Percentiles rank a stretch among this genome's conserved stretches.
These are phyloP conservation scores for Xestia xanthographa DNA, from an alignment of 2,888 invertebrate species.

Conservation along the genomic window DNA sequence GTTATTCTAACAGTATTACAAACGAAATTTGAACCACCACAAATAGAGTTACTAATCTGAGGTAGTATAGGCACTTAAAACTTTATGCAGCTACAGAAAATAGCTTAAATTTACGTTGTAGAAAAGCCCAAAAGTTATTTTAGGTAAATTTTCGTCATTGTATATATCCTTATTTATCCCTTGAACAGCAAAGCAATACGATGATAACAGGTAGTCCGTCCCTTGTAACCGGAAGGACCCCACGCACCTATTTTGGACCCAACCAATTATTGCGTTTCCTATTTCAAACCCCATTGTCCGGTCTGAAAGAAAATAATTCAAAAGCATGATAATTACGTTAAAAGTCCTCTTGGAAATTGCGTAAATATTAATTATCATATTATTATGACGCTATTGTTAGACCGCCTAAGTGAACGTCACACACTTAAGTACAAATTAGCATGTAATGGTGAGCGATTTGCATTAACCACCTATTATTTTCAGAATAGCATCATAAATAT, in stretches of 20 bases:
- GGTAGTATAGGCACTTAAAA: too few relatives aligned
- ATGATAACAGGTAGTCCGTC: constrained; percentile 1
- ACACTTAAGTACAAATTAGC: constrained; percentile 1
- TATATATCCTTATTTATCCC: constrained; percentile 7
- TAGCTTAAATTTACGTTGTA: background rate
- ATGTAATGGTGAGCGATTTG: constrained; percentile 36
- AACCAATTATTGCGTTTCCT: constrained; percentile 35
- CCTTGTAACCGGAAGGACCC: background rate
- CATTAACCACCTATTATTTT: constrained; percentile 35
- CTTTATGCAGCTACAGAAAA: background rate
- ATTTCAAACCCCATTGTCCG: constrained; percentile 19
- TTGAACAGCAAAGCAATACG: constrained; percentile 13
- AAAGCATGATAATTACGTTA: constrained; percentile 15
- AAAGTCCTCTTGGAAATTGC: background rate
- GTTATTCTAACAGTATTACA: too few relatives aligned
- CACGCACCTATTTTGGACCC: constrained; percentile 5
- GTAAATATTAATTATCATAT: constrained; percentile 23
- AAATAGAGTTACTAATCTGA: too few relatives aligned
- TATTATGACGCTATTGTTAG: background rate
- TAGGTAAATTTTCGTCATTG: background rate
- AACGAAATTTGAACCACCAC: too few relatives aligned
- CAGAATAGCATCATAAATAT: constrained; percentile 21
- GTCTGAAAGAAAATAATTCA: constrained; percentile 5
- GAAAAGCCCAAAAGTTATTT: background rate
- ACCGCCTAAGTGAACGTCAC: background rate